phyloP scores from a whole-genome alignment of 2,113 vertebrate genomes.

The Maylandia zebra region DNA sequence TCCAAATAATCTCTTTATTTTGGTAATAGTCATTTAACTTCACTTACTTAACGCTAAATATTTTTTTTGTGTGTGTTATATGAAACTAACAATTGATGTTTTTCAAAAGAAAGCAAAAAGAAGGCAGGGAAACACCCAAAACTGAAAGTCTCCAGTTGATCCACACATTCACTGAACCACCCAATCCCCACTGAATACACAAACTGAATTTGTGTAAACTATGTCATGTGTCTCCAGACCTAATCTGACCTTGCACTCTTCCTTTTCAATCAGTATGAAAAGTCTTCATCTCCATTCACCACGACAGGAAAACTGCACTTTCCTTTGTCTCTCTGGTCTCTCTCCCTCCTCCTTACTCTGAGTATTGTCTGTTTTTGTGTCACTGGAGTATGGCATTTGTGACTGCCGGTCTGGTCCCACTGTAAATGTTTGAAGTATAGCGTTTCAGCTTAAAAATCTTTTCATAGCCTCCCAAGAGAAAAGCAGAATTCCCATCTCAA shows the following conservation, averaged over 20 bases:
- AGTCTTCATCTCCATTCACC: background rate
- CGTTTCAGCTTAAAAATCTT: slow-evolving; percentile 44
- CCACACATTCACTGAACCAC: slow-evolving; percentile 23
- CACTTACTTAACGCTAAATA: background rate
- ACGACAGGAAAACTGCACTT: background rate
- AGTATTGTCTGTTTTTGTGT: slow-evolving; percentile 33
- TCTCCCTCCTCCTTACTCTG: background rate
- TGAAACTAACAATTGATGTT: background rate
- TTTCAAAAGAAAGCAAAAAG: background rate
- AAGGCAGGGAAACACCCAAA: background rate
- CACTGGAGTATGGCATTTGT: slow-evolving; percentile 20
- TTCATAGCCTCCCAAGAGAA: slow-evolving; percentile 30
- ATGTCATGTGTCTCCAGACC: background rate
- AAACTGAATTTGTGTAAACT: background rate
- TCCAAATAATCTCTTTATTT: background rate
- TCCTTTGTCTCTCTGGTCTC: background rate
- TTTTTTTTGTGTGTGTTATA: background rate
- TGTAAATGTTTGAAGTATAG: slow-evolving; percentile 66
- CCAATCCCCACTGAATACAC: background rate
- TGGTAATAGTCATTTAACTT: background rate
- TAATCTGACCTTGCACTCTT: background rate
- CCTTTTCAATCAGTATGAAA: background rate
- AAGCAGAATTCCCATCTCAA: slow-evolving; percentile 54
- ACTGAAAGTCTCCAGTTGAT: background rate
- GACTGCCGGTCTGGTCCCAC: slow-evolving; percentile 28